Evolutionary conservation across 2,113 vertebrate genomes (phyloP), one percentile per base, ranked within the genome.

Genomic region (Corydoras maculifer): DNA sequence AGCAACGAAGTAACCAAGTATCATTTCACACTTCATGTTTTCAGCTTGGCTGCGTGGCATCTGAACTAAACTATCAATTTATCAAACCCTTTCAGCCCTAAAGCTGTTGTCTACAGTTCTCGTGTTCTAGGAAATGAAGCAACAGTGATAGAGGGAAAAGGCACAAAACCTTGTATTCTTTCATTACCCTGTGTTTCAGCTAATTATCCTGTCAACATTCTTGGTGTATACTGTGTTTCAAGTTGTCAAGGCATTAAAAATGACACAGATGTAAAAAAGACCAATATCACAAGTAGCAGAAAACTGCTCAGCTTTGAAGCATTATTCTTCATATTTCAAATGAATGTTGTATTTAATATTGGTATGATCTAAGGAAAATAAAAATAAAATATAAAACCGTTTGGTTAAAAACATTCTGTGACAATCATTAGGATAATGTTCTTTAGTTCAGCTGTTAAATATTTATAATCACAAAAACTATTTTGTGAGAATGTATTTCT

Each of bases 71-170:
- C 48, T n/a, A 62, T 11, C 60, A 60, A 69, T 51, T 50, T 51
- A 60, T 69, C 67, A 69, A 60, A 48, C 12, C 58, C 9, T 58
- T 60, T 69, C 25, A 25, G 25, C 57, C 25, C 58, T 60, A 12
- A 11, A 69, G 67, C 58, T 69, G 43, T 69, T 69, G 35, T 57
- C 67, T 60, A 51, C 13, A 69, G 57, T 58, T 7, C 10, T 32
- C 32, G 57, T 29, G 55, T 59, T 69, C 18, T 60, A 43, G 58
- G 48, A 69, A 60, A 5, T 14, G 30, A 29, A 13, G 58, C 48
- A 43, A 60, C 67, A 59, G 15, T n/a, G 11, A 12, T 43, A 8
- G 59, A 57, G 57, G 25, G 18, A 60, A 49, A 55, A 69, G 50
- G 13, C 64, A 69, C 9, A 12, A 18, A 58, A 30, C 31, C 66